Percentiles rank a stretch among this genome's conserved stretches.
Evolutionary conservation across 2,888 invertebrate species (phyloP).

Genomic region (Cristatella mucedo): DNA sequence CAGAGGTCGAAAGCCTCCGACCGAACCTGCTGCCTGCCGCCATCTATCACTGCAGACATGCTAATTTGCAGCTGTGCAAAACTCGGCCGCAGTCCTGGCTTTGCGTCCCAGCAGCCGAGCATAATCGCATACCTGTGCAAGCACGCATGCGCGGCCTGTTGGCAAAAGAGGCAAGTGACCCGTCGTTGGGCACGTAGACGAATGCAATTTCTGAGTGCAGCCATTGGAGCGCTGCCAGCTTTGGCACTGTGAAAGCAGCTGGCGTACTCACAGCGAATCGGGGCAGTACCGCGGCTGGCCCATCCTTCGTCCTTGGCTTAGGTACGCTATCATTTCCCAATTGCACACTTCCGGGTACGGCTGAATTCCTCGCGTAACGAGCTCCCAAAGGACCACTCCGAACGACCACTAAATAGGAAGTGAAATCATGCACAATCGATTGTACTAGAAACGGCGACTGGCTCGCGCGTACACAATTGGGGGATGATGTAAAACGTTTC

Average conservation of each 20-base stretch:
- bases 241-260: background rate
- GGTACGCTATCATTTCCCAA: conserved; percentile 40
- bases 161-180: background rate
- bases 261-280: conserved; percentile 31
- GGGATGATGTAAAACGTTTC: no score
- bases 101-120: conserved; percentile 1
- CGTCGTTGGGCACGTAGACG: background rate
- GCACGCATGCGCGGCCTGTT: background rate
- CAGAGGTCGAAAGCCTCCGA: no score
- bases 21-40: no score
- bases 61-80: conserved; percentile 1
- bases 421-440: no score
- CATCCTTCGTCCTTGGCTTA: conserved; percentile 39
- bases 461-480: no score
- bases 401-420: conserved; percentile 39
- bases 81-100: background rate
- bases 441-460: no score
- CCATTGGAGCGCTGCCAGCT: background rate
- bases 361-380: conserved; percentile 40
- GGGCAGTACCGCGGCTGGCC: conserved; percentile 41
- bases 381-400: conserved; percentile 42
- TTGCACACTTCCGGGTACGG: conserved; percentile 42
- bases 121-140: background rate
- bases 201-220: background rate
- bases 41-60: no score